Evolutionary conservation across 1,140 invertebrate species (phyloP).

Genomic region (Bicyclus anynana): DNA sequence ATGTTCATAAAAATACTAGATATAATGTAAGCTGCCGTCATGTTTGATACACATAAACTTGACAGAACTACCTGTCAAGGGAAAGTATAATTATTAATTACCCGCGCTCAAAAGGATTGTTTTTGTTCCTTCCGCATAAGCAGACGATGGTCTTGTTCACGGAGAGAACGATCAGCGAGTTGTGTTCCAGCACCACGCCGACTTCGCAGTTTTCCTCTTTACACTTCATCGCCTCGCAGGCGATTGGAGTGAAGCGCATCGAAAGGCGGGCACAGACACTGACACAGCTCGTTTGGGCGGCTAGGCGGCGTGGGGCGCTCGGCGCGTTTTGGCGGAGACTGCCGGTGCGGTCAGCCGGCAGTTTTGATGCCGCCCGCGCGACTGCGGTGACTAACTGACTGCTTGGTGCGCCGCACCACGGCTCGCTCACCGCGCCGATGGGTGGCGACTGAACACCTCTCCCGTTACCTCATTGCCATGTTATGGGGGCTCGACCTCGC

Average conservation of each 20-base stretch:
- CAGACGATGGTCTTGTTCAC: slow-evolving; percentile 75
- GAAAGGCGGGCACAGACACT: slow-evolving; percentile 61
- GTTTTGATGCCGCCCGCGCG: slow-evolving; percentile 50
- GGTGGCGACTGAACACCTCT: slow-evolving; percentile 67
- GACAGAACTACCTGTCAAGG: too few relatives aligned
- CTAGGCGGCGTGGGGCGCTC: slow-evolving; percentile 41
- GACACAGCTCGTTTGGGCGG: slow-evolving; percentile 43
- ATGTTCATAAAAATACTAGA: slow-evolving; percentile 16
- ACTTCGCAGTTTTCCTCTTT: slow-evolving; percentile 77
- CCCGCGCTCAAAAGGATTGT: slow-evolving; percentile 73
- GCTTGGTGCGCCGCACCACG: slow-evolving; percentile 42
- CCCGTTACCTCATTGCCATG: slow-evolving; percentile 73
- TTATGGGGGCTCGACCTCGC: slow-evolving; percentile 70
- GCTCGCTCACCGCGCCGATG: slow-evolving; percentile 60
- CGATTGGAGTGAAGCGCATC: slow-evolving; percentile 73
- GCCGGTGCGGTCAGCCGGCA: slow-evolving; percentile 52
- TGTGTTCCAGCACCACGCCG: slow-evolving; percentile 71
- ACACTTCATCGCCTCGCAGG: slow-evolving; percentile 76
- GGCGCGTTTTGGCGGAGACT: slow-evolving; percentile 61
- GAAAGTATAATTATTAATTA: slow-evolving; percentile 43
- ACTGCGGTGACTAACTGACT: slow-evolving; percentile 64
- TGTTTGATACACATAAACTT: too few relatives aligned
- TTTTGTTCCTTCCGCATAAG: slow-evolving; percentile 66
- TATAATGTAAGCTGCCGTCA: slow-evolving; percentile 6
- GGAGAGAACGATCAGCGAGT: slow-evolving; percentile 72